Conservation (phyloP, 2,113 vertebrate genomes). For the Pygathrix nemaeus region DNA sequence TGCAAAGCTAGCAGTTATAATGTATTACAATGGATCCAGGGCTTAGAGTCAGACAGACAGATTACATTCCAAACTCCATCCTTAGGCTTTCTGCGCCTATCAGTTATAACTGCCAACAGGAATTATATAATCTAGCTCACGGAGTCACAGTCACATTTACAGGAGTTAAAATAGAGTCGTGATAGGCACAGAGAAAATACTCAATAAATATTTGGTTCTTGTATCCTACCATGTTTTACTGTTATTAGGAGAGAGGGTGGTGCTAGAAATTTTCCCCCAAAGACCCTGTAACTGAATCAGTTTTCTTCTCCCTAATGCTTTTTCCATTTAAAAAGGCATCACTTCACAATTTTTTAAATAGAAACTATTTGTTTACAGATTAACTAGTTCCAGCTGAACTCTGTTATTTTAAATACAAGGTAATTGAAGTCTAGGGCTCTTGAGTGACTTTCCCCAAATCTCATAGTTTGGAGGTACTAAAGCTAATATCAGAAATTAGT, state of each 20-base stretch:
- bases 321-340: neutral
- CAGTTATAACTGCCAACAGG: constrained; percentile 7
- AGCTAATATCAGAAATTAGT: neutral
- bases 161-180: neutral
- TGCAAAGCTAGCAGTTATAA: neutral
- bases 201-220: constrained; percentile 18
- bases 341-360: neutral
- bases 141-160: neutral
- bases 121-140: neutral
- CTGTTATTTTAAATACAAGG: neutral
- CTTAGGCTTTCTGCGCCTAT: neutral
- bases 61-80: neutral
- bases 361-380: neutral
- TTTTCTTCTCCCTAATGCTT: constrained; percentile 1
- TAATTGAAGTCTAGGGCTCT: neutral
- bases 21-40: neutral
- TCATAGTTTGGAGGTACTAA: neutral
- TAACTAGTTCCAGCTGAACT: neutral
- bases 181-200: neutral
- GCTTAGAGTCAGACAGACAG: neutral
- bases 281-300: neutral
- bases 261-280: neutral
- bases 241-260: neutral
- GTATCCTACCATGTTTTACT: neutral
- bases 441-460: neutral